Conservation (phyloP, 2,888 invertebrate genomes). For the Leptinotarsa haldemani region DNA sequence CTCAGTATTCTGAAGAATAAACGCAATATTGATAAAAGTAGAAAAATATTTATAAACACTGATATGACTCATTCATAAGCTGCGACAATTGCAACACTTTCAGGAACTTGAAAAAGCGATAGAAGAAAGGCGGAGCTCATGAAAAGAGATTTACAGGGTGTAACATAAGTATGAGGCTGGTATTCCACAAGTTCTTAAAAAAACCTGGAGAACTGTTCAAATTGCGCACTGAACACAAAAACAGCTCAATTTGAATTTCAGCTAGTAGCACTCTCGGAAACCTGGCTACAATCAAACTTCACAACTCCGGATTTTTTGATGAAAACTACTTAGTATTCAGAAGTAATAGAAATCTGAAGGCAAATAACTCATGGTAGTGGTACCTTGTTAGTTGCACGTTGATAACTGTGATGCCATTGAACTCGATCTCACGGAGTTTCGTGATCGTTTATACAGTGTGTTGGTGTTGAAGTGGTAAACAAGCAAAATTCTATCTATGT, state of each 20-base stretch:
- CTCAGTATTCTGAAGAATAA: slow-evolving; percentile 6
- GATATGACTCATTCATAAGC: not conserved
- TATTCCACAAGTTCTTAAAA: too few relatives aligned
- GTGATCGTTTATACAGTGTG: slow-evolving; percentile 17
- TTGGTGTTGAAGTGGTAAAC: slow-evolving; percentile 1
- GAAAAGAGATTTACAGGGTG: not conserved
- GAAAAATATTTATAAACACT: slow-evolving; percentile 17
- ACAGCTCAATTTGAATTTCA: slow-evolving; percentile 16
- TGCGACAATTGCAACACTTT: not conserved
- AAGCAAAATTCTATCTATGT: slow-evolving; percentile 15
- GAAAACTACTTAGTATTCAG: slow-evolving; percentile 22
- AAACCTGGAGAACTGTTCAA: too few relatives aligned
- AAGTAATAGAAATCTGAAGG: slow-evolving; percentile 23
- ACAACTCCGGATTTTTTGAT: slow-evolving; percentile 9
- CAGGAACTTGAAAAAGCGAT: too few relatives aligned
- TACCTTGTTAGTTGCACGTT: slow-evolving; percentile 17
- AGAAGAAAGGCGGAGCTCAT: too few relatives aligned
- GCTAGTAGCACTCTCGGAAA: slow-evolving; percentile 11
- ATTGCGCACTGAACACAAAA: not conserved
- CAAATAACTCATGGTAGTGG: slow-evolving; percentile 19
- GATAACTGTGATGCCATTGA: slow-evolving; percentile 18
- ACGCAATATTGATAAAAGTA: slow-evolving; percentile 14
- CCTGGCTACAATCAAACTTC: slow-evolving; percentile 13
- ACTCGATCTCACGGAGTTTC: slow-evolving; percentile 13
- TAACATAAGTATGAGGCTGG: not conserved